Conservation (phyloP, 2,888 invertebrate genomes). For the Drosophila mimica region DNA sequence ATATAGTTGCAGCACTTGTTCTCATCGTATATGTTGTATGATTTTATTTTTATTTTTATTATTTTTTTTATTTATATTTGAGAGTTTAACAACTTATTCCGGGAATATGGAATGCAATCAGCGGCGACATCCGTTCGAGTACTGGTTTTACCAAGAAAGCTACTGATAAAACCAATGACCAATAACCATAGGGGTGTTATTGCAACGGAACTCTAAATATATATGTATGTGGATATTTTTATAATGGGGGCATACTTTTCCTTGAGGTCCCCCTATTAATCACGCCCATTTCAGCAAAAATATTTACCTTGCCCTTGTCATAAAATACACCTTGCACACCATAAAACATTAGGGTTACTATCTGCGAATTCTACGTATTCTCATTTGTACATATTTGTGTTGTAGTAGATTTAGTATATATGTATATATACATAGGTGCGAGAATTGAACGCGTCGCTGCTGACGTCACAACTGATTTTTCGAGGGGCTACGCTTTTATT, state of each 20-base stretch:
- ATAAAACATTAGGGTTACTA: conserved; percentile 13
- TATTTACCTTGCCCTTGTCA: conserved; percentile 31
- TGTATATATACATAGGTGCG: conserved; percentile 30
- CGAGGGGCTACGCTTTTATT: conserved; percentile 30
- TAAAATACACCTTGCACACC: conserved; percentile 50
- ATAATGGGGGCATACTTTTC: neutral
- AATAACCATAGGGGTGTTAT: neutral
- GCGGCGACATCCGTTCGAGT: conserved; percentile 51
- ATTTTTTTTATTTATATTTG: neutral
- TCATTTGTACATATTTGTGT: neutral
- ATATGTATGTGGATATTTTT: neutral
- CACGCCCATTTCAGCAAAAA: conserved; percentile 10
- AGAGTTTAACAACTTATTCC: conserved; percentile 29
- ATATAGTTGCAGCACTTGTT: conserved; percentile 13
- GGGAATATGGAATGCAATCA: conserved; percentile 22
- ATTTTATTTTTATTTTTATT: neutral
- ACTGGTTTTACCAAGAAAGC: conserved; percentile 7
- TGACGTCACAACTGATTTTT: conserved; percentile 47
- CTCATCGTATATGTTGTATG: neutral
- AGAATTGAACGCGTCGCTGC: conserved; percentile 30
- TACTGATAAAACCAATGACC: conserved; percentile 37
- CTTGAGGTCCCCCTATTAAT: conserved; percentile 14
- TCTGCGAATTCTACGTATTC: conserved; percentile 3
- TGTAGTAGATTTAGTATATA: neutral
- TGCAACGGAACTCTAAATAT: conserved; percentile 34